Conservation (phyloP, 2,888 invertebrate species). For the Protophormia terraenovae region DNA sequence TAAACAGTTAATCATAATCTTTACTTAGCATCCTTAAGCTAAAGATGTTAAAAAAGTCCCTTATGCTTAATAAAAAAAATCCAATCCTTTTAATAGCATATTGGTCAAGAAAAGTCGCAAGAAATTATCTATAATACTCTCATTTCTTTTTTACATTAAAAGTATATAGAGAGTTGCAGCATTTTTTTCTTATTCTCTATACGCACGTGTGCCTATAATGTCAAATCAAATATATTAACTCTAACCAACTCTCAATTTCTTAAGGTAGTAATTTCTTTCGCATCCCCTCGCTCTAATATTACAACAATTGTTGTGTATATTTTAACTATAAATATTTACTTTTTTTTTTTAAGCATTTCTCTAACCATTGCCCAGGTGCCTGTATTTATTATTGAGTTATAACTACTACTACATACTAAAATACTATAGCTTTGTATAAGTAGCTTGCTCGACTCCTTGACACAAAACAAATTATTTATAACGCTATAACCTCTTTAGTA, state of each 20-base stretch:
- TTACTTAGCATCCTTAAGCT: background rate
- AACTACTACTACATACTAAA: constrained; percentile 1
- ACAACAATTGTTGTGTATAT: too few relatives aligned
- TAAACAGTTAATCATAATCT: too few relatives aligned
- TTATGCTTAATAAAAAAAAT: background rate
- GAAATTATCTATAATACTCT: background rate
- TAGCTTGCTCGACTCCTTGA: constrained; percentile 33
- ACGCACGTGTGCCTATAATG: constrained; percentile 13
- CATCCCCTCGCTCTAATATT: too few relatives aligned
- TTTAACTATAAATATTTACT: constrained; percentile 5
- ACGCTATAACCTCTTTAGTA: constrained; percentile 32
- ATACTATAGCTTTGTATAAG: background rate
- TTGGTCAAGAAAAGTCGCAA: too few relatives aligned
- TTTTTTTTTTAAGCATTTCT: background rate
- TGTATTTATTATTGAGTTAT: constrained; percentile 58
- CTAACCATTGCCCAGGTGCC: constrained; percentile 58
- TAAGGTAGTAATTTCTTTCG: background rate
- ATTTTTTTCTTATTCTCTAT: background rate
- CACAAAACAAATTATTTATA: constrained; percentile 48
- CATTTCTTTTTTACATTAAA: background rate
- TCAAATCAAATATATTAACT: background rate
- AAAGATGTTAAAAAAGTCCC: background rate
- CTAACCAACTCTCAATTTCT: background rate
- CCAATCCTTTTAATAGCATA: too few relatives aligned
- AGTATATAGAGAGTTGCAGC: too few relatives aligned